Base-by-base conservation (phyloP, 2,888 invertebrate genomes). In the Plemyria rubiginata region DNA sequence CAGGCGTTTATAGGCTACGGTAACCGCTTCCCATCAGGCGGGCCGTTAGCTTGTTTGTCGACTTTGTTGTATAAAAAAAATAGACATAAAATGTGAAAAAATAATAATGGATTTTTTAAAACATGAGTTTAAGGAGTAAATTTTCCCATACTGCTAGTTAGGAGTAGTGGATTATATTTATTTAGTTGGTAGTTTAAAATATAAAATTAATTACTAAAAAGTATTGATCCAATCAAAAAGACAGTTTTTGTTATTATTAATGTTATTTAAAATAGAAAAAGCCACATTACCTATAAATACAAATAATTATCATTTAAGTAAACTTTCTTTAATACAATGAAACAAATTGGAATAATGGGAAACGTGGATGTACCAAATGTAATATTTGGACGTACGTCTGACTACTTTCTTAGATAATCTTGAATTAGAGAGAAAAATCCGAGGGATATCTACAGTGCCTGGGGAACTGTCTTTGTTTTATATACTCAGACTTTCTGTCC, bases 221-320 rank as follows among this genome's bases (percentile, higher is more conserved):
- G 9, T 46, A 22, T 41, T n/a, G 6, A 11, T 9, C 0, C 1
- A 12, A 43, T 32, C 11, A n/a, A 52, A 38, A 58, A 28, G 12
- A 38, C 11, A 38, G 22, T 13, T 52, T 51, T 38, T 28, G 36
- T 57, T 43, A 46, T 55, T 61, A 55, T 45, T 46, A 52, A 61
- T 55, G 61, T 61, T 55, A 61, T 55, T 55, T 61, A 55, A 52
- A 55, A 60, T 60, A 45, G 0, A 9, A 45, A 54, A 54, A 55
- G 36, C 16, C 28, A 29, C 29, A 48, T n/a, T 28, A n/a, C 7
- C 28, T 15, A 8, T 8, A 3, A 2, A 15, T 16, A 16, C 9
- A 16, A 45, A 8, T 2, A 3, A 15, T 45, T 16, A 7, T 9
- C 45, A 16, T 16, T 16, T 16, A 45, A 45, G 4, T 29, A 12